Evolutionary conservation across 1,140 invertebrate species (phyloP), one percentile per base, ranked within the genome.

Genomic region (Bombus haemorrhoidalis): DNA sequence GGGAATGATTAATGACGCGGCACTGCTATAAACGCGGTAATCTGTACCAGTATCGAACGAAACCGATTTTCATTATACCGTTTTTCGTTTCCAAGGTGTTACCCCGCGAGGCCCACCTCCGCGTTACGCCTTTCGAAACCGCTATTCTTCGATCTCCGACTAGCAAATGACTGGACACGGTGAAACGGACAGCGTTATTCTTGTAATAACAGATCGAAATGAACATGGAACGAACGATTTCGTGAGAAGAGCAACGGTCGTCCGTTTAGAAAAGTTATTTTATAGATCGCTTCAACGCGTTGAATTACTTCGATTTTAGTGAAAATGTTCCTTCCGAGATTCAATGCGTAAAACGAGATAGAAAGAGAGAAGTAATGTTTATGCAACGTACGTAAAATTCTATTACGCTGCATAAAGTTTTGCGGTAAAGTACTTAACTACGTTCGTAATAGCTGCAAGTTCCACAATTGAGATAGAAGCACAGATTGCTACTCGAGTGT

Each of bases 1-100:
- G 43, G 39, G 28, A 76, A 83, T 83, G 81, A 83, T 68, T 83
- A 83, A 83, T 83, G 73, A 82, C 53, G 1, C 41, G 73, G 25
- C 32, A 28, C 37, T 28, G 18, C 72, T 83, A 75, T 66, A 47
- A 75, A 66, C 71, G 37, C 32, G 9, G 13, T 53, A 75, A 82
- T 82, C 81, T 75, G 41, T 37, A 47, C 25, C n/a, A 8, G 25
- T 25, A 76, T 83, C 73, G 59, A 76, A 15, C 73, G 59, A 76
- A 15, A 68, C 28, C 72, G 41, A 83, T 66, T 76, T 66, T 76
- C 73, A 73, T 59, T 81, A 69, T 81, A 43, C 37, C 47, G 69
- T 81, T 73, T 28, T 69, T 41, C 59, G 69, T 73, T 62, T 43
- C 37, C 53, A 18, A 62, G 53, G 80, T 62, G 80, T 81, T 62